These are phyloP conservation scores for Macropodus opercularis DNA, from an alignment of 2,797 vertebrate genomes.

Conservation along the genomic window DNA sequence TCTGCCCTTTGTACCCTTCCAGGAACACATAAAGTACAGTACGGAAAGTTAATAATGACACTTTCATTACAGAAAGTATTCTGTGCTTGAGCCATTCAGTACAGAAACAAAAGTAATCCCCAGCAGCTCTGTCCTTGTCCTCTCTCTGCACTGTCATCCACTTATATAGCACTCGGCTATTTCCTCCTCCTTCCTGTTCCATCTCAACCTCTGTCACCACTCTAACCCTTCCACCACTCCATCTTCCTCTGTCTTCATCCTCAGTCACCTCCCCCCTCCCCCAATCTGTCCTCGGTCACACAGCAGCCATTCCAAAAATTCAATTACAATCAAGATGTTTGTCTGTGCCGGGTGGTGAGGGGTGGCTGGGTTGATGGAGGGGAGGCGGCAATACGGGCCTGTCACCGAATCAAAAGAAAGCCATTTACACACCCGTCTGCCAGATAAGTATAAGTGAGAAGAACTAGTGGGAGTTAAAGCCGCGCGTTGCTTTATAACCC, in stretches of 20 bases:
- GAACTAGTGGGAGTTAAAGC: conserved; percentile 58
- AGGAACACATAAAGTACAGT: neutral
- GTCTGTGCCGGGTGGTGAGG: conserved; percentile 65
- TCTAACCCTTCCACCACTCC: conserved; percentile 59
- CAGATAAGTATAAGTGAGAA: conserved; percentile 70
- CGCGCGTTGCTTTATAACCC: conserved; percentile 33
- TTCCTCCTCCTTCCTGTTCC: conserved; percentile 70
- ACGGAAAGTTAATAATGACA: neutral
- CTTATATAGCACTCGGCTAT: conserved; percentile 54
- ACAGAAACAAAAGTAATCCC: conserved; percentile 30
- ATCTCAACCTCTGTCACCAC: conserved; percentile 65
- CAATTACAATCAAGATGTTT: conserved; percentile 84
- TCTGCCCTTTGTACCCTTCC: neutral
- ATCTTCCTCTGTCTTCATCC: conserved; percentile 54
- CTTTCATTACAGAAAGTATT: conserved; percentile 9
- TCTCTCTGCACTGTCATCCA: conserved; percentile 41
- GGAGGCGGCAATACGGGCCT: conserved; percentile 74
- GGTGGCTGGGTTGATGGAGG: conserved; percentile 35
- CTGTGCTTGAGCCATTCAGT: conserved; percentile 16
- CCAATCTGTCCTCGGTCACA: conserved; percentile 59
- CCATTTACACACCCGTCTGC: conserved; percentile 75
- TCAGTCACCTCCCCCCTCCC: conserved; percentile 8
- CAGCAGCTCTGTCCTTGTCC: conserved; percentile 38
- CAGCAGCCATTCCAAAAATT: conserved; percentile 77
- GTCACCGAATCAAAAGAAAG: conserved; percentile 74